Percentiles rank a stretch among this genome's conserved stretches.
These are phyloP conservation scores for Meteorus sp. DNA, from an alignment of 1,140 invertebrate species.

Conservation along the genomic window DNA sequence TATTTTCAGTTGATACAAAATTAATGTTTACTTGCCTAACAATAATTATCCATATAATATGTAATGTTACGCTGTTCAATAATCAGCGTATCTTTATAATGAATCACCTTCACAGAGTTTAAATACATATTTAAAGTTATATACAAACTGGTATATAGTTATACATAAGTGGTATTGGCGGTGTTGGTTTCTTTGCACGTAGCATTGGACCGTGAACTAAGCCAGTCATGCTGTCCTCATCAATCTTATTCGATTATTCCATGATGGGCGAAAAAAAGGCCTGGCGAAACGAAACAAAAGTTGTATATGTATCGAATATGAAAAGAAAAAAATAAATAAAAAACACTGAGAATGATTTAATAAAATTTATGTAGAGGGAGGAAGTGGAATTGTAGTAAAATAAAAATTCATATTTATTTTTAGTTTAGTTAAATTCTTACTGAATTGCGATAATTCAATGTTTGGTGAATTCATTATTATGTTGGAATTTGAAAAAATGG, in stretches of 20 bases:
- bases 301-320: constrained; percentile 18
- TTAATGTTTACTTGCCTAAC: too few relatives aligned
- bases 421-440: too few relatives aligned
- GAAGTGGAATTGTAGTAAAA: too few relatives aligned
- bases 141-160: neutral
- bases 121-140: constrained; percentile 3
- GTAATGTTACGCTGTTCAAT: constrained; percentile 43
- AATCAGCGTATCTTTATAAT: constrained; percentile 5
- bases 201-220: constrained; percentile 18
- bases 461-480: too few relatives aligned
- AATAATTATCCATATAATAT: constrained; percentile 41
- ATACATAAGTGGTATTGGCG: too few relatives aligned
- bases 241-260: constrained; percentile 61
- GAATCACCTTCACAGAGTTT: constrained; percentile 1
- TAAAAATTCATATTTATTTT: too few relatives aligned
- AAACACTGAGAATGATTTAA: neutral
- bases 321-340: constrained; percentile 5
- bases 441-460: too few relatives aligned
- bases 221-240: constrained; percentile 57
- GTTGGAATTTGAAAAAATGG: too few relatives aligned
- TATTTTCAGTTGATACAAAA: too few relatives aligned
- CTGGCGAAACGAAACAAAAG: constrained; percentile 36
- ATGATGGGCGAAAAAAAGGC: constrained; percentile 53
- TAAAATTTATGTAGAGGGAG: neutral
- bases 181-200: too few relatives aligned